These are phyloP conservation scores for Formica exsecta DNA, from an alignment of 1,140 invertebrate species.

Conservation along the genomic window DNA sequence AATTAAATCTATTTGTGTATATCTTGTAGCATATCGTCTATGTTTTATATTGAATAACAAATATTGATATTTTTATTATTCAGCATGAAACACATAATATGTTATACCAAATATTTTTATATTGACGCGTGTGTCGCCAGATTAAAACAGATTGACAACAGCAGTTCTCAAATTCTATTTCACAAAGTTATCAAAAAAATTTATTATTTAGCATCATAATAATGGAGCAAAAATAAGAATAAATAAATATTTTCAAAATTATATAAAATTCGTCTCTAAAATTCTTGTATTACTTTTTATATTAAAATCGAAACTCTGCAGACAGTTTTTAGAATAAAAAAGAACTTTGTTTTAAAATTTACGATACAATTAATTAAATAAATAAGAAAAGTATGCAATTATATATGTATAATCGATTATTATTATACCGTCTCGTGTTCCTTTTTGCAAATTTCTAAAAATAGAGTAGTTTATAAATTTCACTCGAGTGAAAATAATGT, in stretches of 20 bases:
- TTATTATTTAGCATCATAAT: constrained; percentile 1
- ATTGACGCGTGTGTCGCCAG: neutral
- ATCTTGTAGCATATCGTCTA: neutral
- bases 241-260: neutral
- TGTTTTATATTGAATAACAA: neutral
- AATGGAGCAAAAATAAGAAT: neutral
- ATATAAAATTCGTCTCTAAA: neutral
- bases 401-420: no score
- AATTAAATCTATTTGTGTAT: neutral
- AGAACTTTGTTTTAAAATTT: neutral
- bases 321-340: neutral
- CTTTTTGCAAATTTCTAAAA: neutral
- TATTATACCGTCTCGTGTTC: no score
- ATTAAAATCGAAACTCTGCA: neutral
- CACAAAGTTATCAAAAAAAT: neutral
- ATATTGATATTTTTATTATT: neutral
- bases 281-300: neutral
- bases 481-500: neutral
- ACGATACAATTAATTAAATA: neutral
- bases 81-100: neutral
- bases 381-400: neutral
- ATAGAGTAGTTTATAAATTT: neutral
- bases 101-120: neutral
- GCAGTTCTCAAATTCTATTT: neutral
- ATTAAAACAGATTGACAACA: neutral